Evolutionary conservation across 2,113 vertebrate species (phyloP).

Genomic region (Glaucomys volans): DNA sequence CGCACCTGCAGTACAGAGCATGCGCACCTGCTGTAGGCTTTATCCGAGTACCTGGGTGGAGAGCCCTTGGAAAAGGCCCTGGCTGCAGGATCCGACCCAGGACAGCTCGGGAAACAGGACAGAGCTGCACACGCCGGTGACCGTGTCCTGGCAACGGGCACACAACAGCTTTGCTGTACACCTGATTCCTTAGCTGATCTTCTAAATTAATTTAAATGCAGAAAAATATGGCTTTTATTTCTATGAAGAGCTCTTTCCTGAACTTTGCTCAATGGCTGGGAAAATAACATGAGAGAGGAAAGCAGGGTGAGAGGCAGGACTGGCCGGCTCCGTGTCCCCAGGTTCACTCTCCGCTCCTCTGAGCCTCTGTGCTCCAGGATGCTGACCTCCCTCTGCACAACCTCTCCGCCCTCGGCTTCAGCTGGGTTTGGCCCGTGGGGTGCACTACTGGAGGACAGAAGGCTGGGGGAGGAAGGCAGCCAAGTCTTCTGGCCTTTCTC

Average conservation of each 20-base stretch:
- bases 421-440: neutral
- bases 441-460: rapidly evolving
- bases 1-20: neutral
- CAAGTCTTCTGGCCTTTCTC: no score
- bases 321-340: neutral
- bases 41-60: neutral
- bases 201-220: neutral
- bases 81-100: neutral
- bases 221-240: neutral
- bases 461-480: neutral
- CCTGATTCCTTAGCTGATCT: neutral
- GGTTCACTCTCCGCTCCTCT: neutral
- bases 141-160: neutral
- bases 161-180: neutral
- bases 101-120: neutral
- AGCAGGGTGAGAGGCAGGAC: neutral
- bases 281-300: neutral
- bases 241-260: neutral
- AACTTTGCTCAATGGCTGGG: neutral
- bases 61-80: neutral
- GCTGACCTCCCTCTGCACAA: neutral
- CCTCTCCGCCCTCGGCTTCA: neutral
- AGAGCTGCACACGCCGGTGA: neutral
- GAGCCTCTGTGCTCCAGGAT: neutral
- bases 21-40: neutral